phyloP scores from a whole-genome alignment of 2,797 vertebrate species.

The Myotis daubentonii region DNA sequence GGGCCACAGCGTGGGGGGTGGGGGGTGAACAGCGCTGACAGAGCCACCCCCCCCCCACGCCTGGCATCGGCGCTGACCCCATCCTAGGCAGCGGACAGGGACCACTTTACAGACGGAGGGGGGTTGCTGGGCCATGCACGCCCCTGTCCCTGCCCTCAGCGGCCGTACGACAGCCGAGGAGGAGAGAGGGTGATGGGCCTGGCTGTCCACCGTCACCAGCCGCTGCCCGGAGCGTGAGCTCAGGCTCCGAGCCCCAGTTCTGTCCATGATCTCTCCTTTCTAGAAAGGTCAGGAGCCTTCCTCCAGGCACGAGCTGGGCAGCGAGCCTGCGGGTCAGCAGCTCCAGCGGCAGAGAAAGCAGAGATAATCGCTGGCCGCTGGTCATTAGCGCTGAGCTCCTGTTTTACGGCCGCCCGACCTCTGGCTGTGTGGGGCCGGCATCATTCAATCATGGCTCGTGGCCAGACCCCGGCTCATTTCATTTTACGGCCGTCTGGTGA shows the following conservation, averaged over 20 bases:
- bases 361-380: fast-evolving
- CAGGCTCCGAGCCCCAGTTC: neutral
- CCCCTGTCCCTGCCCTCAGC: fast-evolving
- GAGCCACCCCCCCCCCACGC: too few species aligned
- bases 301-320: neutral
- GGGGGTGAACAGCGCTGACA: too few species aligned
- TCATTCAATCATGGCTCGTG: constrained; percentile 75
- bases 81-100: fast-evolving
- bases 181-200: neutral
- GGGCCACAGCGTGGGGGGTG: too few species aligned
- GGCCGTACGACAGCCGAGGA: constrained; percentile 11
- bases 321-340: neutral
- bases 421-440: constrained; percentile 70
- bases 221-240: neutral
- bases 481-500: constrained; percentile 85
- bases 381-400: fast-evolving
- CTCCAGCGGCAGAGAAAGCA: fast-evolving
- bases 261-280: neutral
- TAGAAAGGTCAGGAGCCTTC: neutral
- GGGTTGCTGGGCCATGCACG: fast-evolving
- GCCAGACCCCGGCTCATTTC: constrained; percentile 81
- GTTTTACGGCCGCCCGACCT: constrained; percentile 67
- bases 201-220: neutral
- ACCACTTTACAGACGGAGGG: fast-evolving
- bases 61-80: neutral